Conservation (phyloP, 1,140 invertebrate genomes). For the Asbolus verrucosus region DNA sequence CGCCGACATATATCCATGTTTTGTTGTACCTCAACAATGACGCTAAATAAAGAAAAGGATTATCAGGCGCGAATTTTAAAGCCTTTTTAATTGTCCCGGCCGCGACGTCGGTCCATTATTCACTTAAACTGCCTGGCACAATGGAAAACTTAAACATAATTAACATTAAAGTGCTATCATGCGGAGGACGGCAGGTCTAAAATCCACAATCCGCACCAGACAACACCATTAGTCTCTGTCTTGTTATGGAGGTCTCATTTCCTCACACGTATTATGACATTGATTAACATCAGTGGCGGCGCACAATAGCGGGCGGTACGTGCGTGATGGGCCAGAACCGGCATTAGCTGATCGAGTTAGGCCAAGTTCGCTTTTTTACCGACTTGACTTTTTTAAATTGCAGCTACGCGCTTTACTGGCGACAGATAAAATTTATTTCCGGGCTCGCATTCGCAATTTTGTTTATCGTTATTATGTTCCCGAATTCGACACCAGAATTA, state of each 20-base stretch:
- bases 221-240: constrained; percentile 58
- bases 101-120: constrained; percentile 16
- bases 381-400: no score
- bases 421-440: constrained; percentile 22
- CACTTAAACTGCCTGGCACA: constrained; percentile 34
- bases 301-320: constrained; percentile 43
- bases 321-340: constrained; percentile 41
- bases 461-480: constrained; percentile 17
- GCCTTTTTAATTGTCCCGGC: constrained; percentile 39
- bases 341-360: not conserved
- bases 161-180: constrained; percentile 47
- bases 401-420: no score
- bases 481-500: constrained; percentile 9
- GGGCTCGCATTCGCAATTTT: constrained; percentile 1
- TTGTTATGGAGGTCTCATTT: constrained; percentile 56
- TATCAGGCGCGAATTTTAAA: constrained; percentile 43
- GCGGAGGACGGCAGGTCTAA: constrained; percentile 28
- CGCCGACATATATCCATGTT: constrained; percentile 42
- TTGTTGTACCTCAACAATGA: constrained; percentile 42
- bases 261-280: constrained; percentile 58
- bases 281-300: constrained; percentile 56
- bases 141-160: constrained; percentile 49
- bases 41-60: constrained; percentile 43
- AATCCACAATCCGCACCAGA: constrained; percentile 30
- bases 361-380: no score